Evolutionary conservation across 1,140 invertebrate species (phyloP), one percentile per base, ranked within the genome.

Genomic region (Papilio polytes): DNA sequence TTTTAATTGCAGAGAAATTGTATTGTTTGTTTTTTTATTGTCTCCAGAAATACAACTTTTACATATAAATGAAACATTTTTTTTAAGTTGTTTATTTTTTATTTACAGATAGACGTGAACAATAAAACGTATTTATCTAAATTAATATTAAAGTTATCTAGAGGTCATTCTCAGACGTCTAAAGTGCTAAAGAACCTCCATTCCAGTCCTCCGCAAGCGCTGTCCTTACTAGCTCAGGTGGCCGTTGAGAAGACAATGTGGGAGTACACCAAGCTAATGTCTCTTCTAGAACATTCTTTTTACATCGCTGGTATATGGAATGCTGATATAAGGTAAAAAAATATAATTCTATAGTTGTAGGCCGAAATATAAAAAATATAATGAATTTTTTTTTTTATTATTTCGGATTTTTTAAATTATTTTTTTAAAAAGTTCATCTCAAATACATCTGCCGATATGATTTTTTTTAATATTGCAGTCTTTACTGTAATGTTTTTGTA

Each of bases 201-300:
- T 0, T 89, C 89, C 3, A 93, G 91, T 85, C 91, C 94, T 0
- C 89, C 91, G 0, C 93, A 94, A 86, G 90, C 92, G 0, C 74
- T 95, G 31, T 94, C 93, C 0, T 79, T 95, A 13, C 89, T 94
- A 0, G 94, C 92, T 7, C 94, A 95, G 84, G 91, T 95, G 0
- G 95, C 93, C 0, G 84, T 90, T 0, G 91, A 92, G 82, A 95
- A 95, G 82, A 92, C 90, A 3, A 93, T 93, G 85, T 95, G 94
- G 95, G 95, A 95, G 36, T 95, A 95, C 74, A 95, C 94, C 0
- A 85, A 88, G 20, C 82, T 95, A 0, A 95, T 95, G 88, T 90
- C 94, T 2, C 82, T 95, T 20, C 79, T 95, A 20, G 94, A 95
- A 78, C 94, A 93, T 87, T 94, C 94, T 0, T 94, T 95, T 80